These are phyloP conservation scores for Ormyrus thymus DNA, from an alignment of 2,888 invertebrate species.

Conservation along the genomic window DNA sequence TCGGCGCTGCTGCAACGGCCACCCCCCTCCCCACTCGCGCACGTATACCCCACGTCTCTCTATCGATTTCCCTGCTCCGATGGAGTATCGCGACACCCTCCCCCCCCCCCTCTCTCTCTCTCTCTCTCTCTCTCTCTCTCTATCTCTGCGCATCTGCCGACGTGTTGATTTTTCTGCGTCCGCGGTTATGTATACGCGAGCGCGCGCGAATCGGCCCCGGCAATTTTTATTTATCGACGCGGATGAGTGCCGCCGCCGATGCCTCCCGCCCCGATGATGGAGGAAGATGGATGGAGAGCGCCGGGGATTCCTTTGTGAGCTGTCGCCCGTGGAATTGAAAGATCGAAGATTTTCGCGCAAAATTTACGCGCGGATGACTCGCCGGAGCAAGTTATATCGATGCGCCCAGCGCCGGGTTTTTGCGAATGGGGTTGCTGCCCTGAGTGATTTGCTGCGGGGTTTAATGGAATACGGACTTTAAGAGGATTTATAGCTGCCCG, in stretches of 20 bases:
- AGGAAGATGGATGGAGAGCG: background rate
- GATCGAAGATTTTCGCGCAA: background rate
- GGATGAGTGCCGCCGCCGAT: too few species aligned
- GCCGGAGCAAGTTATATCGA: too few species aligned
- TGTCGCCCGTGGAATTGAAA: background rate
- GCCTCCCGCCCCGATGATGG: too few species aligned
- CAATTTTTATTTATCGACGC: too few species aligned
- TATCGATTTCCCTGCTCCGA: conserved; percentile 68
- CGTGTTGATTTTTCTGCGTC: conserved; percentile 17
- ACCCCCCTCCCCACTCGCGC: conserved; percentile 55
- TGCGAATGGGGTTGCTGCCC: too few species aligned
- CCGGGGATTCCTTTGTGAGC: background rate
- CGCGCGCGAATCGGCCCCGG: too few species aligned
- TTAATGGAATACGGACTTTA: too few species aligned
- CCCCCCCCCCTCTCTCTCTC: conserved; percentile 45
- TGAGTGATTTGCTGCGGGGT: too few species aligned
- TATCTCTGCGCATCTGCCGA: background rate
- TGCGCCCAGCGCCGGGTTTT: too few species aligned
- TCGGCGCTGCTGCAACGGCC: conserved; percentile 14
- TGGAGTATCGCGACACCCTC: conserved; percentile 65
- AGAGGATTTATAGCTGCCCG: too few species aligned
- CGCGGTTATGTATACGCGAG: background rate
- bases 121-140: conserved; percentile 3
- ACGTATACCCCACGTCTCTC: conserved; percentile 57
- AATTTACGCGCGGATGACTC: background rate